Base-by-base conservation (phyloP, 2,797 vertebrate species). In the Syndactyla subalaris region DNA sequence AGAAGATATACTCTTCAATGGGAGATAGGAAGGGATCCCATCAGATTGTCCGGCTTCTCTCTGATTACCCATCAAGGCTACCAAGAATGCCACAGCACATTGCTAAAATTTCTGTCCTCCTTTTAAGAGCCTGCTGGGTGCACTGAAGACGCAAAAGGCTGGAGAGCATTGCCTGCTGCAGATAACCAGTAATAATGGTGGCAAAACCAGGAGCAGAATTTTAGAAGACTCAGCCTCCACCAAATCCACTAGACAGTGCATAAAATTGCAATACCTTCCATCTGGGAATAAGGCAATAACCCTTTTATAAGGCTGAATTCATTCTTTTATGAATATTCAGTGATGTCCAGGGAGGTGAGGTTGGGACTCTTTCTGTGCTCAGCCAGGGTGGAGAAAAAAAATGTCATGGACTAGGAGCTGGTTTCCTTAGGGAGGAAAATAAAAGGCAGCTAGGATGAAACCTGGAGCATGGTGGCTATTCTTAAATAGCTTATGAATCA, bases 401-500 rank as follows among this genome's bases (percentile, higher is more conserved):
- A 23, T 20, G 6, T 16, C 2, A 2, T 41, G 23, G 30, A 88
- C 48, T 41, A 43, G 48, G 19, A 79, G 17, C 38, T 72, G 49
- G 14, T 77, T 94, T 93, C 38, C 79, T 83, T 46, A 12, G 77
- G 29, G 51, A 15, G 48, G 48, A 29, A 8, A 26, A 59, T 55
- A 49, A 65, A 87, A 46, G 12, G 62, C 72, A 70, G 38, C 22
- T 26, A 88, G 19, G 46, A 78, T 43, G 52, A 92, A 91, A 72
- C 43, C 17, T 52, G 51, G 67, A 76, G 24, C 20, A 27, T 39
- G 34, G 63, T 21, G 38, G 76, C 73, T 92, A 66, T 79, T 90
- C 71, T 81, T 88, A 92, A 89, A 89, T 66, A 85, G 73, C 32
- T 88, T 75, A 93, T 86, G 76, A 89, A 85, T 92, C 93, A 91